A percentile compares a stretch with the other conserved stretches of the same genome.
Conservation (phyloP, 2,797 vertebrate genomes). For the Acanthiza pusilla region DNA sequence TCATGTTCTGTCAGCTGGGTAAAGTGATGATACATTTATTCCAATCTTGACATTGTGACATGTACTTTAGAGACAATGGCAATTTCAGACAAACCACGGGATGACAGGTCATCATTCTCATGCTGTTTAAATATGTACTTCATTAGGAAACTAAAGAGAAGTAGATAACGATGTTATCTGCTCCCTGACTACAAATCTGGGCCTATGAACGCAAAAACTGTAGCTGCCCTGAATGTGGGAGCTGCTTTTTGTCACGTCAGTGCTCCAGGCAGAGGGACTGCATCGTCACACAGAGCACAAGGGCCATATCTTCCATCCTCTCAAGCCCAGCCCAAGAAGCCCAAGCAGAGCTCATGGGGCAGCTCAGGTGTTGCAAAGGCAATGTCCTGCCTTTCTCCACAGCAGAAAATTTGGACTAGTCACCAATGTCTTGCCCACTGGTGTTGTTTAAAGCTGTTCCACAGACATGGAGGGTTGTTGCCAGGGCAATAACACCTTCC, state of each 20-base stretch:
- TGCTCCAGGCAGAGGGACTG: neutral
- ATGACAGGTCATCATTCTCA: neutral
- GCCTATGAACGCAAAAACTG: neutral
- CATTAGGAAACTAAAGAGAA: neutral
- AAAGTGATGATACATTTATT: neutral
- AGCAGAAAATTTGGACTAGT: too few species aligned
- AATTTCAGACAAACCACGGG: neutral
- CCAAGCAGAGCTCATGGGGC: neutral
- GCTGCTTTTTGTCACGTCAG: neutral
- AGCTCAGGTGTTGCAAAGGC: neutral
- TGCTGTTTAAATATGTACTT: neutral
- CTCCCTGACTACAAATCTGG: too few species aligned
- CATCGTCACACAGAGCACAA: fast-evolving
- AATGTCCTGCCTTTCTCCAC: neutral
- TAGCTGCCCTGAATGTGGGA: neutral
- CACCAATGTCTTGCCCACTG: fast-evolving
- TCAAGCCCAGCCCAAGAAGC: neutral
- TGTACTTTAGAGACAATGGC: neutral
- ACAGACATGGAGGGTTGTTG: neutral
- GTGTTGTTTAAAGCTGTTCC: neutral
- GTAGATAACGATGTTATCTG: neutral
- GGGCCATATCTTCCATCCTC: fast-evolving
- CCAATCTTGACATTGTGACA: neutral
- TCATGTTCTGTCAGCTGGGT: neutral
- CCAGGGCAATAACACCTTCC: neutral